These are phyloP conservation scores for Tetropium fuscum DNA, from an alignment of 2,888 invertebrate species.

Conservation along the genomic window DNA sequence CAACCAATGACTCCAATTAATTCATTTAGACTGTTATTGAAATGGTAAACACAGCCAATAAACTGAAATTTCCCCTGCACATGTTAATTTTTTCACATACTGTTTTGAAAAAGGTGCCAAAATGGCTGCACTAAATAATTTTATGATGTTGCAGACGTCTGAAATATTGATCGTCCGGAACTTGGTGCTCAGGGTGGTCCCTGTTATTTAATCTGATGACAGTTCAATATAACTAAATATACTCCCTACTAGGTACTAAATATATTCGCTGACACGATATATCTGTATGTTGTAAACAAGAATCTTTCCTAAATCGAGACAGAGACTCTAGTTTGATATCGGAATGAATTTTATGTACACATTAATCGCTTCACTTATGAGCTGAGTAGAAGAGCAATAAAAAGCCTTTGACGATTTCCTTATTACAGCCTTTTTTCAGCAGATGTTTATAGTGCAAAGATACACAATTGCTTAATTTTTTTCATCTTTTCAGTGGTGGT, in stretches of 20 bases:
- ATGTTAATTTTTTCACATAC: no score
- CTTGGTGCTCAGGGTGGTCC: neutral
- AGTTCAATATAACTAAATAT: conserved; percentile 1
- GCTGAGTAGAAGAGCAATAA: conserved; percentile 19
- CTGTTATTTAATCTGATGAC: neutral
- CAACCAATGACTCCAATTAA: no score
- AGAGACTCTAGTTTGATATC: conserved; percentile 8
- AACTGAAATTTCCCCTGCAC: no score
- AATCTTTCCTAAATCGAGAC: conserved; percentile 6
- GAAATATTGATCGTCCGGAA: neutral
- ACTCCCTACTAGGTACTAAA: neutral
- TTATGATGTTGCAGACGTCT: no score
- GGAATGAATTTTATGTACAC: conserved; percentile 19
- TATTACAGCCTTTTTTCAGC: conserved; percentile 26
- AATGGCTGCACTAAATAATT: no score
- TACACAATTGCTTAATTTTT: conserved; percentile 22
- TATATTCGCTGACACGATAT: conserved; percentile 5
- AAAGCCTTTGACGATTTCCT: conserved; percentile 29
- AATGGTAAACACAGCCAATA: no score
- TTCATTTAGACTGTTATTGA: no score
- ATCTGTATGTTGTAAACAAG: conserved; percentile 9
- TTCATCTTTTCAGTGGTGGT: conserved; percentile 15
- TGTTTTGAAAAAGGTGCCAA: no score
- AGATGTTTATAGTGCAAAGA: conserved; percentile 27
- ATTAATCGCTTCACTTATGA: conserved; percentile 21